These are phyloP conservation scores for Macroramphosus scolopax DNA, from an alignment of 2,797 vertebrate species.

Conservation along the genomic window DNA sequence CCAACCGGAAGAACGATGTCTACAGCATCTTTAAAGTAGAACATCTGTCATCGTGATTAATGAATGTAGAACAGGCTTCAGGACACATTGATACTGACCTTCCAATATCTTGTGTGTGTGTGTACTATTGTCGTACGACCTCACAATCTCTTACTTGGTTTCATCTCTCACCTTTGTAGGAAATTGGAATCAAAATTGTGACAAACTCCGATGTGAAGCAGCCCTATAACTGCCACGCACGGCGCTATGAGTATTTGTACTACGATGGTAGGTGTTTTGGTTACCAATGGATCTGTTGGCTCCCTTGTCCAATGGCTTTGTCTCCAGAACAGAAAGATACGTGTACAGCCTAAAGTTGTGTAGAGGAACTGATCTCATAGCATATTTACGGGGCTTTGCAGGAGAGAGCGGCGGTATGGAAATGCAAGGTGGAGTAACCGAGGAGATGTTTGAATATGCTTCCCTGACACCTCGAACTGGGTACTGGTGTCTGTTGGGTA, in stretches of 20 bases:
- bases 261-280: slow-evolving; percentile 11
- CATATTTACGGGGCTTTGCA: too few relatives aligned
- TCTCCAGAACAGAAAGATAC: too few relatives aligned
- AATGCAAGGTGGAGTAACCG: too few relatives aligned
- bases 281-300: not conserved
- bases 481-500: too few relatives aligned
- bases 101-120: not conserved
- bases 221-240: slow-evolving; percentile 24
- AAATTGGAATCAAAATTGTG: slow-evolving; percentile 79
- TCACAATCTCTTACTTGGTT: not conserved
- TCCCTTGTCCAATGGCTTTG: too few relatives aligned
- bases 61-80: too few relatives aligned
- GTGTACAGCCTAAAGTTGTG: too few relatives aligned
- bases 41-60: not conserved
- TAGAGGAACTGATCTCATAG: too few relatives aligned
- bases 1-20: slow-evolving; percentile 50
- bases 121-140: too few relatives aligned
- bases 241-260: rapidly evolving
- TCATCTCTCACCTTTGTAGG: slow-evolving; percentile 44
- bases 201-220: slow-evolving; percentile 81
- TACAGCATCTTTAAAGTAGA: slow-evolving; percentile 74
- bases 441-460: too few relatives aligned
- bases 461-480: too few relatives aligned
- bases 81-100: not conserved
- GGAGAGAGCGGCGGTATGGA: too few relatives aligned